Evolutionary conservation across 2,113 vertebrate genomes (phyloP).

Genomic region (Gymnarchus niloticus): DNA sequence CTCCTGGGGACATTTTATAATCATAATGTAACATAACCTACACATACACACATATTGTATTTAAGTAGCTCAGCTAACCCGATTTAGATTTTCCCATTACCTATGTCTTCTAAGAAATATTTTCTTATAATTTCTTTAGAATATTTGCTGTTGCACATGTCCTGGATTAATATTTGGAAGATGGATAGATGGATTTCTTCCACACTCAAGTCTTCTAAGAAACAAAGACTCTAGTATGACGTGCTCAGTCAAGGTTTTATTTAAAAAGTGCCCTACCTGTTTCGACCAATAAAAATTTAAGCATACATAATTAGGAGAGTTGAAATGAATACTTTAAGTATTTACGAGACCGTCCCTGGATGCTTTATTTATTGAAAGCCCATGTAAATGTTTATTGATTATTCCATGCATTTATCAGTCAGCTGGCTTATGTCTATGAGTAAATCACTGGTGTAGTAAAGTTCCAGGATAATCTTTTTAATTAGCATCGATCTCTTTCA

Average conservation of each 20-base stretch:
- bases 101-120: too few relatives aligned
- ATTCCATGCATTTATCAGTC: neutral
- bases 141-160: too few relatives aligned
- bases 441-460: conserved; percentile 1
- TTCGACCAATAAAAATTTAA: neutral
- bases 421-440: conserved; percentile 1
- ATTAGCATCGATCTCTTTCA: neutral
- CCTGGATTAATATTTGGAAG: too few relatives aligned
- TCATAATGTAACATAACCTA: too few relatives aligned
- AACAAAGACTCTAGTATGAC: neutral
- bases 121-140: too few relatives aligned
- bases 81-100: too few relatives aligned
- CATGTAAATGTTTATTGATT: conserved; percentile 13
- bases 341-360: neutral
- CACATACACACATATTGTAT: neutral
- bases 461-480: neutral
- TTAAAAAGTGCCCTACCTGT: neutral
- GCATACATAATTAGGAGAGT: conserved; percentile 1
- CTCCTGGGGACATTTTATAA: too few relatives aligned
- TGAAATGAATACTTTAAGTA: neutral
- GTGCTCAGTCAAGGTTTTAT: neutral
- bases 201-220: too few relatives aligned
- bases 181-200: too few relatives aligned
- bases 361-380: conserved; percentile 3
- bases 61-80: neutral